phyloP scores from a whole-genome alignment of 2,797 vertebrate species.

The Myoxocephalus aenaeus region DNA sequence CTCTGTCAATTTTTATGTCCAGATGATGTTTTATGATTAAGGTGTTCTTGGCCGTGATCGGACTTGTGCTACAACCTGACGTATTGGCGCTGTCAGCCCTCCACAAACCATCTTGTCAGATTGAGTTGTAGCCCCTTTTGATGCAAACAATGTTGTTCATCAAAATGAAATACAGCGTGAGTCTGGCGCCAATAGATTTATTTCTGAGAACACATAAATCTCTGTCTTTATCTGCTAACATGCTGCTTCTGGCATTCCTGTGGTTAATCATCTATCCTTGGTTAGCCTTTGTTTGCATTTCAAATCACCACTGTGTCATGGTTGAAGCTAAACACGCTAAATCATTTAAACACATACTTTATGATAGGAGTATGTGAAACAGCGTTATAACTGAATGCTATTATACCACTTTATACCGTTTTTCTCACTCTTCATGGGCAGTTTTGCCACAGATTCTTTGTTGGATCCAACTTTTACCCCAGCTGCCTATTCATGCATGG shows the following conservation, averaged over 20 bases:
- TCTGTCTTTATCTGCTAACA: conserved; percentile 37
- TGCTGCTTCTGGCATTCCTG: conserved; percentile 62
- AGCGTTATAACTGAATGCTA: background rate
- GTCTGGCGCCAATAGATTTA: conserved; percentile 7
- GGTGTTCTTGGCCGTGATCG: background rate
- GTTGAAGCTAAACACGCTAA: conserved; percentile 23
- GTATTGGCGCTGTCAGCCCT: background rate
- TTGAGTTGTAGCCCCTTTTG: conserved; percentile 6
- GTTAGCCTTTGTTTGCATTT: conserved; percentile 43
- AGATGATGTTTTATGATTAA: conserved; percentile 1
- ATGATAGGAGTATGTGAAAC: conserved; percentile 2
- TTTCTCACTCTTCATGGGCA: background rate
- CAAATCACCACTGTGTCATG: conserved; percentile 27
- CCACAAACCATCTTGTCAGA: background rate
- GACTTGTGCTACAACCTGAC: background rate
- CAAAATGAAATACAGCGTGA: conserved; percentile 1
- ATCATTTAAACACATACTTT: conserved; percentile 9
- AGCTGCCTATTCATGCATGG: too few species aligned
- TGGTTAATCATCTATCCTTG: conserved; percentile 59
- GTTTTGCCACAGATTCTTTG: background rate
- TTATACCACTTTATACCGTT: background rate
- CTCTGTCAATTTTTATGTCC: conserved; percentile 4
- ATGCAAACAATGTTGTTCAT: conserved; percentile 29
- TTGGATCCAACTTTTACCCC: background rate
- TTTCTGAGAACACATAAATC: conserved; percentile 14